Percentiles rank a stretch among this genome's conserved stretches.
phyloP scores from a whole-genome alignment of 2,797 vertebrate species.

The Crax fasciolata region DNA sequence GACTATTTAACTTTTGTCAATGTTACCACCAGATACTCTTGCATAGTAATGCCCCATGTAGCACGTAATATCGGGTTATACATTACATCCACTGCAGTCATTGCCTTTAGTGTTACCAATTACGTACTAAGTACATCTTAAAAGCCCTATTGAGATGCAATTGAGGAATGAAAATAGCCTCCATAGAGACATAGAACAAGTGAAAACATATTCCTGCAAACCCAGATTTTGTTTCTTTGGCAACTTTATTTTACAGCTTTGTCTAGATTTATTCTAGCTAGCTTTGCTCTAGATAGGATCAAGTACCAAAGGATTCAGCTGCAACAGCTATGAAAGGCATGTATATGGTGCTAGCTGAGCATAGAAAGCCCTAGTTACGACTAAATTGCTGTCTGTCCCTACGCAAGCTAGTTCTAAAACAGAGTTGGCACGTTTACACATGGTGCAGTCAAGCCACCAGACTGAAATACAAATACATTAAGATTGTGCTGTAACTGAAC shows the following conservation, averaged over 20 bases:
- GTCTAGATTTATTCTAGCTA: neutral
- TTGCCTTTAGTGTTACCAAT: neutral
- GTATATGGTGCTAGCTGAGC: neutral
- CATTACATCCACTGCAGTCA: neutral
- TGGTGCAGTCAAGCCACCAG: neutral
- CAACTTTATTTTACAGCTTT: neutral
- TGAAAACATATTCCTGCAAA: neutral
- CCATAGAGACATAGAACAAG: neutral
- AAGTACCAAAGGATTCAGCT: neutral
- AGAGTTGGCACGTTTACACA: neutral
- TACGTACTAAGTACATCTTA: neutral
- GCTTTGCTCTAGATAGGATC: neutral
- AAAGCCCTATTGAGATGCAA: neutral
- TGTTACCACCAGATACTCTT: neutral
- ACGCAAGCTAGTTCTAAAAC: slow-evolving; percentile 25
- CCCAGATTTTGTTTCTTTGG: neutral
- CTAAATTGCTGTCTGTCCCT: slow-evolving; percentile 23
- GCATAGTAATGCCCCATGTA: neutral
- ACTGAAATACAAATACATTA: slow-evolving; percentile 32
- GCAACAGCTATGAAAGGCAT: neutral
- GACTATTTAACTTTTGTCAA: neutral
- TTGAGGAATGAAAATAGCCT: neutral
- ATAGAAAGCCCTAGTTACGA: neutral
- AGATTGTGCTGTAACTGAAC: neutral
- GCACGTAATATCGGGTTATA: neutral